phyloP scores from a whole-genome alignment of 2,113 vertebrate genomes.

The Amazona vittata region DNA sequence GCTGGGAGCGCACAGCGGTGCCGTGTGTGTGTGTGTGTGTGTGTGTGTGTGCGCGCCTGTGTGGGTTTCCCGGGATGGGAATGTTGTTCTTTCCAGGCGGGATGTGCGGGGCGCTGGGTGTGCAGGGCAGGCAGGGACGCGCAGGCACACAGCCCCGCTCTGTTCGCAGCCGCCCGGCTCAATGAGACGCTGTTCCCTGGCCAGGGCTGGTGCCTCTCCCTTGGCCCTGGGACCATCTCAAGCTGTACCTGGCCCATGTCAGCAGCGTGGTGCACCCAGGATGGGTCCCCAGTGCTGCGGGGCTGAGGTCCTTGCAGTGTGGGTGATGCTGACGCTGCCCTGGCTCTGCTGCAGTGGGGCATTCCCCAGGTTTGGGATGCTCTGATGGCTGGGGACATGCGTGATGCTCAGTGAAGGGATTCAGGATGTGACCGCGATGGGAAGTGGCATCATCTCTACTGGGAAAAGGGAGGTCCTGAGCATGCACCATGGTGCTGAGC shows the following conservation, averaged over 20 bases:
- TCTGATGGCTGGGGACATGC: accelerated
- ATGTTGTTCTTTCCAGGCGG: constrained; percentile 58
- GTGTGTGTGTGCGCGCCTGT: not conserved
- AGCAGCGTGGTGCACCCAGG: accelerated
- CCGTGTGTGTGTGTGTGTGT: not conserved
- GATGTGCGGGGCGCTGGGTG: not conserved
- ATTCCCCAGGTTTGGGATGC: not conserved
- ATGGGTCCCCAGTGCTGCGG: not conserved
- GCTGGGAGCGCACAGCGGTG: not conserved
- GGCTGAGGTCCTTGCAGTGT: not conserved
- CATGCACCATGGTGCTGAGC: not conserved
- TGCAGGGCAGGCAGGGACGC: not conserved
- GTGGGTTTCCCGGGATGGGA: not conserved
- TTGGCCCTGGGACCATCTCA: not conserved
- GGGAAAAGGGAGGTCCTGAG: not conserved
- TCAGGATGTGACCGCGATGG: not conserved
- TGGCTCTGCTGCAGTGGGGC: accelerated
- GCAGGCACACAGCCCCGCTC: constrained; percentile 27
- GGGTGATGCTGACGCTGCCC: accelerated
- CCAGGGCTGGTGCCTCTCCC: not conserved
- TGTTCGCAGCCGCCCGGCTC: not conserved
- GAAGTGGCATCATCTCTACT: not conserved
- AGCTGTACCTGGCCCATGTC: not conserved
- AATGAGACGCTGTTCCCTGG: constrained; percentile 59
- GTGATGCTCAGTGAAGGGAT: not conserved